These are phyloP conservation scores for Stomorhina lunata DNA, from an alignment of 2,888 invertebrate species.

Conservation along the genomic window DNA sequence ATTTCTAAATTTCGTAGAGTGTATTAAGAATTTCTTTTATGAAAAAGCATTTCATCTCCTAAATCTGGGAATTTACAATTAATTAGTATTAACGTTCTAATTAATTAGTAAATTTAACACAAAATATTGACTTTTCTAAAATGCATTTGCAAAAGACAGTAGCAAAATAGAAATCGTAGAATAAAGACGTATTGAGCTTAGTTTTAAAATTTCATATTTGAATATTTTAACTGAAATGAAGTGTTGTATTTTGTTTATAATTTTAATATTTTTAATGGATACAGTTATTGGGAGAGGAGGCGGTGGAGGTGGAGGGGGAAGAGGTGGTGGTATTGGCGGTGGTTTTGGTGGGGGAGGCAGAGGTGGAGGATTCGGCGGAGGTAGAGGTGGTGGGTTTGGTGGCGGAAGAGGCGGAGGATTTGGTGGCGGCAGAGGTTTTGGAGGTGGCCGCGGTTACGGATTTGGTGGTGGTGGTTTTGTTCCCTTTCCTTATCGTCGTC, in stretches of 20 bases:
- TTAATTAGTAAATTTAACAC: background rate
- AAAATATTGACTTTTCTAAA: background rate
- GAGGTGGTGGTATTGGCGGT: background rate
- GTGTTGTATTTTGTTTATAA: background rate
- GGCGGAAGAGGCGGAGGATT: conserved; percentile 17
- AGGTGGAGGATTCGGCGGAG: conserved; percentile 6
- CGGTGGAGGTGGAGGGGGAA: background rate
- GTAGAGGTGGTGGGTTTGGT: background rate
- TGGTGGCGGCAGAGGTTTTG: conserved; percentile 19
- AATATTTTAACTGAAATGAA: background rate
- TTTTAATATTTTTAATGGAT: background rate
- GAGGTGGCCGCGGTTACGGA: conserved; percentile 5
- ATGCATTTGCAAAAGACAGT: background rate
- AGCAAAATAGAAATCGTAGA: background rate
- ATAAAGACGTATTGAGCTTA: background rate
- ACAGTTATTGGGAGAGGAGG: too few relatives aligned
- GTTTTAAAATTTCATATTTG: background rate
- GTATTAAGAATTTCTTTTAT: too few relatives aligned
- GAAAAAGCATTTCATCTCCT: too few relatives aligned
- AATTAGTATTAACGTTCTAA: background rate
- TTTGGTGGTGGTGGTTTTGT: conserved; percentile 11
- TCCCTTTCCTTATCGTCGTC: conserved; percentile 15
- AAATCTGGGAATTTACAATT: too few relatives aligned
- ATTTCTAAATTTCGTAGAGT: too few relatives aligned
- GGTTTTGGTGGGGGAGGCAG: conserved; percentile 18